These are phyloP conservation scores for Dendronephthya gigantea DNA, from an alignment of 64 coral and sea anemone species.

Conservation along the genomic window DNA sequence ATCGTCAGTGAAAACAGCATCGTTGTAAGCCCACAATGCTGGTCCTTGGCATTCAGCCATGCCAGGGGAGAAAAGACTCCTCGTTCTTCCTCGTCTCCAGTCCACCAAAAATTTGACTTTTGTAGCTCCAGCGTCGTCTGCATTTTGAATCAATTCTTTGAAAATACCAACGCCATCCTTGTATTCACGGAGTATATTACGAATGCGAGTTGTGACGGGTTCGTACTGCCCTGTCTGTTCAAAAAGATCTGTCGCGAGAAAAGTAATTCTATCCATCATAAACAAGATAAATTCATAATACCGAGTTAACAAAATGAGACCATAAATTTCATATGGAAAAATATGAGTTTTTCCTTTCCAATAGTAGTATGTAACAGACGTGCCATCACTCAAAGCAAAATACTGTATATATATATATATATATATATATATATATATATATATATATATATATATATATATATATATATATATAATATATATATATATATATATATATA, in stretches of 20 bases:
- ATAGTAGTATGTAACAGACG: no score
- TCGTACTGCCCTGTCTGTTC: slow-evolving; percentile 64
- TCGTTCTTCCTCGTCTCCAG: slow-evolving; percentile 53
- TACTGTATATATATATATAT: no score
- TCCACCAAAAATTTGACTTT: slow-evolving; percentile 83
- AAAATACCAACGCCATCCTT: slow-evolving; percentile 54
- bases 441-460: no score
- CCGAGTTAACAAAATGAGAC: no score
- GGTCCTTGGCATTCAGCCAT: slow-evolving; percentile 75
- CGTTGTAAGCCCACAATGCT: slow-evolving; percentile 77
- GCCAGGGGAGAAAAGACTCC: slow-evolving; percentile 49
- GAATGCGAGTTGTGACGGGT: slow-evolving; percentile 56
- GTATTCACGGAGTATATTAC: slow-evolving; percentile 75
- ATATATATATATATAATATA: no score
- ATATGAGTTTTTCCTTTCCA: no score
- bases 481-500: no score
- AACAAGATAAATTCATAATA: no score
- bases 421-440: no score
- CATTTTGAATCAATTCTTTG: slow-evolving; percentile 91
- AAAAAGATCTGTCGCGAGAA: slow-evolving; percentile 18
- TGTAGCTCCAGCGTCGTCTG: slow-evolving; percentile 79
- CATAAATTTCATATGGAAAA: no score
- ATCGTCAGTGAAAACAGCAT: slow-evolving; percentile 64
- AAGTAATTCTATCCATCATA: no score
- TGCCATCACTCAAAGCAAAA: no score